Base-by-base conservation (phyloP, 1,140 invertebrate species). In the Penaeus indicus region DNA sequence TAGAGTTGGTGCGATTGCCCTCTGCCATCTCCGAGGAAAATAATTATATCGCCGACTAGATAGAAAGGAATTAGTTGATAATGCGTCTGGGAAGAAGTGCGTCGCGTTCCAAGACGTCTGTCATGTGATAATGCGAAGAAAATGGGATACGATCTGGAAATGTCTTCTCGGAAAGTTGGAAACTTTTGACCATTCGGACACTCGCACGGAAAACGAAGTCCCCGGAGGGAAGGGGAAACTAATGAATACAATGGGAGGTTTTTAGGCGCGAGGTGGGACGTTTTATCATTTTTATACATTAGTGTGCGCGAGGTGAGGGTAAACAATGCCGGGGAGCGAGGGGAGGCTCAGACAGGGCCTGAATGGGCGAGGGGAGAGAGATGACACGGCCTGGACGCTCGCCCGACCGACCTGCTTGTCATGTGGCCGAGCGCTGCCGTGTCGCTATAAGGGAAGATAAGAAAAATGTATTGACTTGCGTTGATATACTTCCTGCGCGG, bases 241-340 rank as follows among this genome's bases (percentile, higher is more conserved):
- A 86, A 86, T 80, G 85, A 86, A 86, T 79, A 80, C 75, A 86
- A 47, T 54, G 75, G 72, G 77, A 86, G 77, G 77, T 85, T 85
- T 77, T 75, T 75, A 75, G 67, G 54, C 69, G 54, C 69, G 47
- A 77, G 72, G 69, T 85, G 69, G 85, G 77, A 47, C 25, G 60
- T 42, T 86, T 79, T 86, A 80, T 86, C 75, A 79, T 67, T 78
- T 86, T 86, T 86, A 38, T 79, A 54, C 61, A 63, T 79, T 86
- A 79, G 75, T 63, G 85, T 86, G 61, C 85, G 27, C 64, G 77
- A 80, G 75, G 54, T 64, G 77, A 86, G 19, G 60, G 25, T 79
- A 75, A n/a, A 80, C 75, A 54, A 54, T 54, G 54, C 54, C 54
- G 54, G 54, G 8, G 54, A 54, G 54, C 54, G 54, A 54, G 54